Base-by-base conservation (phyloP, 2,797 vertebrate genomes). In the Petrocephalus schoutedeni region DNA sequence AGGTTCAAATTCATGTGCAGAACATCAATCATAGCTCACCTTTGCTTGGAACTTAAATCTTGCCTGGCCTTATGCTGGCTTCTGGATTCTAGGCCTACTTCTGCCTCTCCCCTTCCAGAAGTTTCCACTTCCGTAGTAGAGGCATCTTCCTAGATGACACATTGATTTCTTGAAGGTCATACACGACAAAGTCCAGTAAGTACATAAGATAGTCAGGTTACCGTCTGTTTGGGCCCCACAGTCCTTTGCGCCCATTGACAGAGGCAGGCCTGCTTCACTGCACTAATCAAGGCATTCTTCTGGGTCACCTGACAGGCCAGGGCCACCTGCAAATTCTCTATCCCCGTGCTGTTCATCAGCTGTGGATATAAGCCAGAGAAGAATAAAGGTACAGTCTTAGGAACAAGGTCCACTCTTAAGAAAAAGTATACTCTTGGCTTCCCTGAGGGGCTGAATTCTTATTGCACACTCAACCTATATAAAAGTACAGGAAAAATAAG, bases 281-380 rank as follows among this genome's bases (percentile, higher is more conserved):
- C 94, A 56, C 91, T 94, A 88, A 96, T 90, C 91, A 96, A 54
- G 64, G 92, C 92, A 51, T 96, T 96, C 90, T 96, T 96, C 91
- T 97, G 96, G 88, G 91, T 90, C n/a, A 95, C 90, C 92, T 96
- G 96, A 91, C 93, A 95, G 83, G 93, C 93, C 83, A 97, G 91
- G n/a, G 90, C 89, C 90, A 97, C 92, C 91, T 96, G 94, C 51
- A 96, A 91, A 89, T 96, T 97, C 91, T 94, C 93, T 87, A 95
- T 86, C 74, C 93, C 95, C 56, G 91, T 92, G 8, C 54, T 92
- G 87, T 90, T 91, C 89, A 96, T 90, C 4, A 97, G 94, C 96
- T 97, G 74, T 16, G 85, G 89, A 77, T 77, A 36, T 41, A 45
- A 8, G 61, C 28, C 61, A 77, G 71, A 45, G 49, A 49, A 54